These are phyloP conservation scores for Pyxicephalus adspersus DNA, from an alignment of 2,113 vertebrate species.

Conservation along the genomic window DNA sequence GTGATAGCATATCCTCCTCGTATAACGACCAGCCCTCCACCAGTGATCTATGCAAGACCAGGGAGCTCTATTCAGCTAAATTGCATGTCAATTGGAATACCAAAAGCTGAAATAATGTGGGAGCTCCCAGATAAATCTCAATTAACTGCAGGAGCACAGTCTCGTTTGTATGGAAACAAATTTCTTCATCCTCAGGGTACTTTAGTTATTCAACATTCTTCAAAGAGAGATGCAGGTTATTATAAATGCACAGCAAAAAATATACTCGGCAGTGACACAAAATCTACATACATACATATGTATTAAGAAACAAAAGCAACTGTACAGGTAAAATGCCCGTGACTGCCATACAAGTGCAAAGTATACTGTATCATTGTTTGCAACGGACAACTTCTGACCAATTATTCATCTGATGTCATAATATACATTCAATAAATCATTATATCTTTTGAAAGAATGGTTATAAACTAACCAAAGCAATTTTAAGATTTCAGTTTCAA, in stretches of 20 bases:
- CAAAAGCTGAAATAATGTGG: slow-evolving; percentile 84
- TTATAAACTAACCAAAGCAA: slow-evolving; percentile 1
- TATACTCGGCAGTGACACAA: slow-evolving; percentile 83
- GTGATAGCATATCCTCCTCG: slow-evolving; percentile 83
- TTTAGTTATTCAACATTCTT: slow-evolving; percentile 83
- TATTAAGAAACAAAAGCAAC: slow-evolving; percentile 66
- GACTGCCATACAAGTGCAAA: slow-evolving; percentile 66
- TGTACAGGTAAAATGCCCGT: slow-evolving; percentile 59
- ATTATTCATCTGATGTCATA: neutral
- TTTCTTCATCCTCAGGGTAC: slow-evolving; percentile 88
- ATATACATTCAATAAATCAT: neutral
- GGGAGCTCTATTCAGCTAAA: slow-evolving; percentile 83
- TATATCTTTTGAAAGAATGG: neutral
- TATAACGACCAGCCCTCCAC: slow-evolving; percentile 81
- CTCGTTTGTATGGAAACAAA: slow-evolving; percentile 84
- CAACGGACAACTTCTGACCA: slow-evolving; percentile 48
- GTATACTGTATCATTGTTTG: slow-evolving; percentile 60
- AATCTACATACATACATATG: slow-evolving; percentile 83
- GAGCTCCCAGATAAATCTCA: slow-evolving; percentile 82
- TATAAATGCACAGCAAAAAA: slow-evolving; percentile 91
- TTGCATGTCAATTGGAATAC: slow-evolving; percentile 81
- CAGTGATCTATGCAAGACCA: slow-evolving; percentile 77
- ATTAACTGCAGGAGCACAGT: slow-evolving; percentile 75
- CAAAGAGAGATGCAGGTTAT: slow-evolving; percentile 77
- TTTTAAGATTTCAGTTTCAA: neutral